phyloP scores from a whole-genome alignment of 2,888 invertebrate species.

The Oscheius myriophilus region DNA sequence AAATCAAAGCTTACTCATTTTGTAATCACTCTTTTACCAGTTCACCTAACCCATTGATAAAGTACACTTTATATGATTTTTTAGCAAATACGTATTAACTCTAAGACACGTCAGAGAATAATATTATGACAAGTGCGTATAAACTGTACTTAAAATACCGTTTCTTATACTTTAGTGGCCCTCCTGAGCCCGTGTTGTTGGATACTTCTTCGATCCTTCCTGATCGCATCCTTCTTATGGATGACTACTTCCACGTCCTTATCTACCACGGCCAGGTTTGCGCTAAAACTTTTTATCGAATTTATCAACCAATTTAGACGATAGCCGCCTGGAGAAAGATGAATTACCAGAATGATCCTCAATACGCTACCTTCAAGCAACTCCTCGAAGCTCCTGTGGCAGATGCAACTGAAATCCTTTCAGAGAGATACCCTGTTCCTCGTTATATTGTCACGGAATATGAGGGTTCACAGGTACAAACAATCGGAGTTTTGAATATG shows the following conservation, averaged over 20 bases:
- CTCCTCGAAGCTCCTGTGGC: conserved; percentile 88
- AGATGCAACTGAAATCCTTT: conserved; percentile 78
- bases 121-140: background rate
- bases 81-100: too few relatives aligned
- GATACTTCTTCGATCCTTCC: conserved; percentile 97
- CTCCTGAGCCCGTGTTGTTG: conserved; percentile 83
- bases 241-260: conserved; percentile 99
- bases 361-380: conserved; percentile 96
- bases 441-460: conserved; percentile 98
- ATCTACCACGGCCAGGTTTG: conserved; percentile 87
- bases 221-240: conserved; percentile 96
- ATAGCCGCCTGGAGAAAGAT: conserved; percentile 95
- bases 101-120: background rate
- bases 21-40: background rate
- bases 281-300: background rate
- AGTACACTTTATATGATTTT: too few relatives aligned
- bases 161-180: conserved; percentile 52
- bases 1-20: background rate
- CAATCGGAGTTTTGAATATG: conserved; percentile 80
- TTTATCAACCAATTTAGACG: conserved; percentile 77
- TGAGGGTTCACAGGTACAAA: conserved; percentile 78
- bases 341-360: conserved; percentile 94
- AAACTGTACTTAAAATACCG: too few relatives aligned
- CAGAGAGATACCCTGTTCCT: conserved; percentile 96
- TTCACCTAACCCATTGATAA: background rate